phyloP scores from a whole-genome alignment of 2,888 invertebrate genomes.

The Orthosia incerta region DNA sequence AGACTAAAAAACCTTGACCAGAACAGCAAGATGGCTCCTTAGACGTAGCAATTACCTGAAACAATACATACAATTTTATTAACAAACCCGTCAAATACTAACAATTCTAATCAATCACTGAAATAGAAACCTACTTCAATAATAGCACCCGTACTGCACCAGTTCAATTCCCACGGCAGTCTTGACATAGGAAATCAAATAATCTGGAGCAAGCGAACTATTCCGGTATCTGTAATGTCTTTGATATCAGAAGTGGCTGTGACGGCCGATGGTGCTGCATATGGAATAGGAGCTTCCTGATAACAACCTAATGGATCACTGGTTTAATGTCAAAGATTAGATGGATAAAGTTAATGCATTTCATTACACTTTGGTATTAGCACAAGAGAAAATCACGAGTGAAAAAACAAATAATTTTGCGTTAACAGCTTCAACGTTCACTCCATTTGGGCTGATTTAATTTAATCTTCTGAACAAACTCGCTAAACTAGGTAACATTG shows the following conservation, averaged over 20 bases:
- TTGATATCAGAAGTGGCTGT: conserved; percentile 53
- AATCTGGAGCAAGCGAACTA: conserved; percentile 56
- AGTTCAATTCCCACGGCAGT: conserved; percentile 64
- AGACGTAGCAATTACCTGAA: conserved; percentile 45
- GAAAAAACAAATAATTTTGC: conserved; percentile 2
- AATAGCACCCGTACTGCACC: conserved; percentile 19
- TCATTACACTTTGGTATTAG: neutral
- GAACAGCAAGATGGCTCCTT: neutral
- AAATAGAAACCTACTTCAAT: neutral
- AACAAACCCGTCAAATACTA: neutral
- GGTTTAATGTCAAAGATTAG: conserved; percentile 16
- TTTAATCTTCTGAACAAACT: conserved; percentile 35
- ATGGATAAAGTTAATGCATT: conserved; percentile 14
- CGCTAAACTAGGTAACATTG: conserved; percentile 19
- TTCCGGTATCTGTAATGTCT: conserved; percentile 59
- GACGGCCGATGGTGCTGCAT: conserved; percentile 22
- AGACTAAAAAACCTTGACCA: neutral
- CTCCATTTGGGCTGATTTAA: conserved; percentile 18
- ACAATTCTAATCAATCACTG: neutral
- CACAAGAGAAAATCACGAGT: conserved; percentile 1
- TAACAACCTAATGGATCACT: conserved; percentile 40
- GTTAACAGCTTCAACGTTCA: neutral
- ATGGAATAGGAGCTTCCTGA: conserved; percentile 27
- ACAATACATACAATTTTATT: conserved; percentile 32
- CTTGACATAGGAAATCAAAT: conserved; percentile 54